A percentile compares a stretch with the other conserved stretches of the same genome.
phyloP scores from a whole-genome alignment of 2,888 invertebrate genomes.

The Sinopyrophorus schimmeli region DNA sequence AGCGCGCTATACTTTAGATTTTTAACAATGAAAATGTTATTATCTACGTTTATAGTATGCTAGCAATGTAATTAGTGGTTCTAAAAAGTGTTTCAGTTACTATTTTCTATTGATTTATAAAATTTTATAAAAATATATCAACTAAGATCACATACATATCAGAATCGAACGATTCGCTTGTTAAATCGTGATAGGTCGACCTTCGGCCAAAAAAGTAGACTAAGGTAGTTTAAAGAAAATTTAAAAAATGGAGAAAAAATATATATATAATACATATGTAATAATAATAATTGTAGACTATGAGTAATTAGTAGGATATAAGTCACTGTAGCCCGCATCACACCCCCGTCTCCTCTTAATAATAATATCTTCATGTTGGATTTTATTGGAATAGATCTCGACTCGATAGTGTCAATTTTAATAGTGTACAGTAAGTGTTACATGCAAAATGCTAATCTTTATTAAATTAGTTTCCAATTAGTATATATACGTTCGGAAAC shows the following conservation, averaged over 20 bases:
- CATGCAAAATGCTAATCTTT: constrained; percentile 43
- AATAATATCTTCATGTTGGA: constrained; percentile 44
- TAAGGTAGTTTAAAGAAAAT: constrained; percentile 21
- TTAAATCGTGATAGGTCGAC: constrained; percentile 52
- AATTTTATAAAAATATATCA: constrained; percentile 51
- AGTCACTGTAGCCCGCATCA: constrained; percentile 49
- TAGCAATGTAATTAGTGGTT: constrained; percentile 13
- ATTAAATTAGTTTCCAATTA: constrained; percentile 46
- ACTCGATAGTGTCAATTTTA: constrained; percentile 52
- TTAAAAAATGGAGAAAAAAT: too few relatives aligned
- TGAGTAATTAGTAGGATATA: constrained; percentile 23
- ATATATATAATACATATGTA: too few relatives aligned
- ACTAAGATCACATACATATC: constrained; percentile 58
- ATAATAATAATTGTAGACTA: constrained; percentile 10
- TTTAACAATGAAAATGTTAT: constrained; percentile 23
- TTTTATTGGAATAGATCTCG: constrained; percentile 53
- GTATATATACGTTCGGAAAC: constrained; percentile 54
- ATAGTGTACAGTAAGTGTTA: constrained; percentile 45
- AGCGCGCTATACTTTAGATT: constrained; percentile 32
- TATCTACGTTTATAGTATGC: constrained; percentile 10
- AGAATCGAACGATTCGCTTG: constrained; percentile 54
- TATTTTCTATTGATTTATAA: too few relatives aligned
- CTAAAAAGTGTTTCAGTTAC: too few relatives aligned
- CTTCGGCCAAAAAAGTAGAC: constrained; percentile 23
- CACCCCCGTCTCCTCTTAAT: constrained; percentile 41